phyloP scores from a whole-genome alignment of 2,797 vertebrate genomes.

The Catostomus latipinnis region DNA sequence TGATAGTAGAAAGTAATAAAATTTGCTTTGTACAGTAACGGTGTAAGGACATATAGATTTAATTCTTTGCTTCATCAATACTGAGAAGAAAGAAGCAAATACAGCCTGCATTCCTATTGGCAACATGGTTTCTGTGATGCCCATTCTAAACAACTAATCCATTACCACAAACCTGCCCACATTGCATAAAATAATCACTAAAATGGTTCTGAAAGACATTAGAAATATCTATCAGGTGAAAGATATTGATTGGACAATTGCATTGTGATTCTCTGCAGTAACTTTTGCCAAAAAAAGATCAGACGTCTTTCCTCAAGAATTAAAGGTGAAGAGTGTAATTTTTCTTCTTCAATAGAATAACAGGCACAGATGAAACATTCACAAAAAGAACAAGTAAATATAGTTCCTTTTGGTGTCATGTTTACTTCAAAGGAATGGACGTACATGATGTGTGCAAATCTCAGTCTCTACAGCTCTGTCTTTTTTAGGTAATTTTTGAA shows the following conservation, averaged over 20 bases:
- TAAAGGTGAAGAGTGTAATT: too few species aligned
- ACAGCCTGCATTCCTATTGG: conserved; percentile 41
- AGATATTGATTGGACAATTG: too few species aligned
- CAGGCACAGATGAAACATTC: neutral
- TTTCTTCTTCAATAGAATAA: too few species aligned
- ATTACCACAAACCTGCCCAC: conserved; percentile 15
- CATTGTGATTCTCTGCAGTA: too few species aligned
- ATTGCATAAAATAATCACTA: neutral
- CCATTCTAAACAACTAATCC: conserved; percentile 29
- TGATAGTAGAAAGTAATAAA: too few species aligned
- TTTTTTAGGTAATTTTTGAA: conserved; percentile 15
- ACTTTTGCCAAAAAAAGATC: too few species aligned
- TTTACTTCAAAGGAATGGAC: neutral
- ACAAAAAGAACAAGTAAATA: neutral
- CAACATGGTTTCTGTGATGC: conserved; percentile 56
- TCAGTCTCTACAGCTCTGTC: neutral
- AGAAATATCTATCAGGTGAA: too few species aligned
- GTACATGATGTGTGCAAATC: neutral
- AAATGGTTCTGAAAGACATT: neutral
- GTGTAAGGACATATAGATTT: conserved; percentile 63
- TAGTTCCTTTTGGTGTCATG: neutral
- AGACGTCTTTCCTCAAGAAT: too few species aligned
- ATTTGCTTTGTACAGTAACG: conserved; percentile 70
- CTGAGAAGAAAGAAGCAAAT: conserved; percentile 50
- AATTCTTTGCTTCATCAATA: conserved; percentile 64